Percentiles rank a stretch among this genome's conserved stretches.
Conservation (phyloP, 2,113 vertebrate genomes). For the Pelecanus crispus region DNA sequence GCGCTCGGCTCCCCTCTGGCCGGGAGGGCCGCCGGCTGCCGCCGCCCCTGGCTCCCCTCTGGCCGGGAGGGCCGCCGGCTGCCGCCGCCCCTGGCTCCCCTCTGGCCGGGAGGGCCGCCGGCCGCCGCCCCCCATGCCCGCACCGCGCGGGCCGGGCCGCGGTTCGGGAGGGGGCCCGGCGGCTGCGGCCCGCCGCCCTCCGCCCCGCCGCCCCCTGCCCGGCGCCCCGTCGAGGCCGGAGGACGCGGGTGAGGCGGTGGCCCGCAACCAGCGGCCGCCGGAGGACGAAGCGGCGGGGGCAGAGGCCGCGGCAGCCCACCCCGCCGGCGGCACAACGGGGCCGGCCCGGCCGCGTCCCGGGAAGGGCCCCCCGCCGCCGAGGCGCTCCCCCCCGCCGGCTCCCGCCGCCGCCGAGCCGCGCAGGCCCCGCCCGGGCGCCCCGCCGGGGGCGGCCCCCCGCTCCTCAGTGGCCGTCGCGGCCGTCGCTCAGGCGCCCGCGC, state of each 20-base stretch:
- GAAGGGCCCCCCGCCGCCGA: neutral
- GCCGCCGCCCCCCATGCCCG: neutral
- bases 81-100: too few species aligned
- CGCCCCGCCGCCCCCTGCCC: too few species aligned
- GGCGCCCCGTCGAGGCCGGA: neutral
- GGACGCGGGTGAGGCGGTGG: too few species aligned
- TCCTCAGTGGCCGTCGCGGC: conserved; percentile 19
- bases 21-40: neutral
- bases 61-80: too few species aligned
- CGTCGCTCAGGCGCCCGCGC: conserved; percentile 23
- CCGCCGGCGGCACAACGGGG: neutral
- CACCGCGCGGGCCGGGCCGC: neutral
- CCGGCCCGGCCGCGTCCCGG: neutral
- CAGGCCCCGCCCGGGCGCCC: neutral
- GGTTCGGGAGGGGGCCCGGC: neutral
- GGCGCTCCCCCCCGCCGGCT: neutral
- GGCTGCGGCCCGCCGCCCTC: neutral
- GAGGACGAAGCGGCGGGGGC: neutral
- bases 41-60: too few species aligned
- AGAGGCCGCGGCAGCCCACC: neutral
- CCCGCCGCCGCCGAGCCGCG: neutral
- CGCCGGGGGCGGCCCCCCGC: neutral
- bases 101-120: too few species aligned
- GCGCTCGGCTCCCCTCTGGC: neutral
- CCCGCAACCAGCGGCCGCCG: neutral